Evolutionary conservation across 1,140 invertebrate species (phyloP).

Genomic region (Pseudomyrmex cubaensis): DNA sequence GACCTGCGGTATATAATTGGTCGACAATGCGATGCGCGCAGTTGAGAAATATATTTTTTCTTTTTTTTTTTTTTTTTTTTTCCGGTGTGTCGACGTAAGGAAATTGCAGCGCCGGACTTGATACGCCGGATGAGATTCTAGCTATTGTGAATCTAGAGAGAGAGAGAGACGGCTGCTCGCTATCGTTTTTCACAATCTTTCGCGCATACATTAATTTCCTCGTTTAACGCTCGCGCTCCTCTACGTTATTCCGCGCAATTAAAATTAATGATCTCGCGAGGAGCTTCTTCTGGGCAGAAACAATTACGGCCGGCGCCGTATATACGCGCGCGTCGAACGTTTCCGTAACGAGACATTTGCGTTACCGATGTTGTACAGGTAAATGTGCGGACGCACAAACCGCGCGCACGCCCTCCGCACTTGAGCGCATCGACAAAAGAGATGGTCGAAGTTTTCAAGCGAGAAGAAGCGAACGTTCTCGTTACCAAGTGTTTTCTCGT

Average conservation of each 20-base stretch:
- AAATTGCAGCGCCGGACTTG: neutral
- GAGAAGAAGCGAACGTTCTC: slow-evolving; percentile 2
- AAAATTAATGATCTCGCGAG: slow-evolving; percentile 53
- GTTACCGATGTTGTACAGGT: slow-evolving; percentile 41
- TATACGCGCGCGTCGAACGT: slow-evolving; percentile 4
- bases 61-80: neutral
- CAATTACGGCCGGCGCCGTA: slow-evolving; percentile 34
- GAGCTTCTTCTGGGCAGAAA: slow-evolving; percentile 27
- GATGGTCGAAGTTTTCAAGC: neutral
- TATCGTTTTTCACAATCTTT: slow-evolving; percentile 36
- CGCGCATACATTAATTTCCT: slow-evolving; percentile 47
- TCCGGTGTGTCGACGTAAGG: neutral
- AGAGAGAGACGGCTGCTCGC: neutral
- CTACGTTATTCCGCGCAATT: slow-evolving; percentile 44
- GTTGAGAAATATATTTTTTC: too few relatives aligned
- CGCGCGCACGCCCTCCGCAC: neutral
- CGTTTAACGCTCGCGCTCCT: neutral
- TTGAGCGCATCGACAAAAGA: neutral
- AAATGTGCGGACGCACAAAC: slow-evolving; percentile 20
- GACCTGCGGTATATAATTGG: too few relatives aligned
- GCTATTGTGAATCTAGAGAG: slow-evolving; percentile 7
- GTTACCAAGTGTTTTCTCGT: neutral
- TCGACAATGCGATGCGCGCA: too few relatives aligned
- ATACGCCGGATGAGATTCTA: neutral
- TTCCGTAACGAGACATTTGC: slow-evolving; percentile 41